Evolutionary conservation across 2,113 vertebrate genomes (phyloP).

Genomic region (Pleuronectes platessa): DNA sequence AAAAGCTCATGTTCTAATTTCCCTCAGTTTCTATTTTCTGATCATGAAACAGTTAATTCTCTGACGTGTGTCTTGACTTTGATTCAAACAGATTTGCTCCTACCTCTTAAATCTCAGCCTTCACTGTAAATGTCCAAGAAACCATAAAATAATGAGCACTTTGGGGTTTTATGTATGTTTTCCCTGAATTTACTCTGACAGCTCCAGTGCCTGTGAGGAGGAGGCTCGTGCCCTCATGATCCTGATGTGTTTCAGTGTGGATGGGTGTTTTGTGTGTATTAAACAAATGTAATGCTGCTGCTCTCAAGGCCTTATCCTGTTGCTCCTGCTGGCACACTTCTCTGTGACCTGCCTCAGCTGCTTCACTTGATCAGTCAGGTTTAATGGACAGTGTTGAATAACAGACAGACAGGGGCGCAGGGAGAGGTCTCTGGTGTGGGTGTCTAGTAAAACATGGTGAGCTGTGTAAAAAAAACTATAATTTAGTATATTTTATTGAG

Average conservation of each 20-base stretch:
- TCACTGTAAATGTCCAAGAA: neutral
- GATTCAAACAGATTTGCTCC: neutral
- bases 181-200: slow-evolving; percentile 41
- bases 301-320: slow-evolving; percentile 11
- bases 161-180: slow-evolving; percentile 25
- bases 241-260: slow-evolving; percentile 44
- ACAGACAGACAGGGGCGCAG: slow-evolving; percentile 11
- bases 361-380: slow-evolving; percentile 17
- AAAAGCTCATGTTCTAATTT: no score
- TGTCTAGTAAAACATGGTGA: slow-evolving; percentile 23
- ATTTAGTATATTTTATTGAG: neutral
- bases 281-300: slow-evolving; percentile 21
- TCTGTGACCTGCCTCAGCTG: slow-evolving; percentile 23
- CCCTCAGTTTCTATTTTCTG: neutral
- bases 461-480: neutral
- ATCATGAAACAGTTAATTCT: neutral
- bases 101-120: neutral
- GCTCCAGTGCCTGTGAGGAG: slow-evolving; percentile 37
- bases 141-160: slow-evolving; percentile 48
- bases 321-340: slow-evolving; percentile 36
- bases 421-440: slow-evolving; percentile 5
- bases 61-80: neutral
- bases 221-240: slow-evolving; percentile 21
- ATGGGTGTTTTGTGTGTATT: slow-evolving; percentile 41
- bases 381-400: slow-evolving; percentile 28